These are phyloP conservation scores for Acanthurus leucopareius DNA, from an alignment of 2,797 vertebrate species.

Conservation along the genomic window DNA sequence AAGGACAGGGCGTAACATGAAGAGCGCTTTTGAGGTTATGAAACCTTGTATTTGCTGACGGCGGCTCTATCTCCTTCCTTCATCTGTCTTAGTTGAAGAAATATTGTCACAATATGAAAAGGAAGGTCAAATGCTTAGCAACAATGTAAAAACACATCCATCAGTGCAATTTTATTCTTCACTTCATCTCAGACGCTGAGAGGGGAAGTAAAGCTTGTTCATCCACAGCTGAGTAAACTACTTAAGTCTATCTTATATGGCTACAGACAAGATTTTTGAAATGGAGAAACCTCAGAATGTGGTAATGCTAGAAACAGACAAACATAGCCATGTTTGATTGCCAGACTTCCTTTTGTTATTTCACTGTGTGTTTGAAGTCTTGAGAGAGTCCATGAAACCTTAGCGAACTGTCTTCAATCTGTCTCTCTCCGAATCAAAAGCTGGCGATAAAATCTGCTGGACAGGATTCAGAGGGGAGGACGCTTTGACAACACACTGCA, in stretches of 20 bases:
- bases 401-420: conserved; percentile 70
- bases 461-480: conserved; percentile 54
- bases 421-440: conserved; percentile 64
- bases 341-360: conserved; percentile 85
- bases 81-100: conserved; percentile 76
- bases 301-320: conserved; percentile 79
- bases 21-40: conserved; percentile 61
- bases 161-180: conserved; percentile 55
- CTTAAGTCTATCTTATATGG: conserved; percentile 80
- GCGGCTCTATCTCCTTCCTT: conserved; percentile 73
- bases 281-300: conserved; percentile 79
- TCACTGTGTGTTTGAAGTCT: conserved; percentile 79
- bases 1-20: conserved; percentile 43
- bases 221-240: conserved; percentile 86
- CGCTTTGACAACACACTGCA: conserved; percentile 38
- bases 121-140: conserved; percentile 76
- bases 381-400: conserved; percentile 65
- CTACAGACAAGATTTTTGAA: conserved; percentile 75
- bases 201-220: conserved; percentile 77
- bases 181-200: conserved; percentile 67
- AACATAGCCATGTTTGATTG: conserved; percentile 79
- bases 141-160: conserved; percentile 77
- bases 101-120: conserved; percentile 79
- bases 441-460: conserved; percentile 65
- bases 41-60: conserved; percentile 71